Evolutionary conservation across 1,140 invertebrate species (phyloP).

Genomic region (Sitobion miscanthi): DNA sequence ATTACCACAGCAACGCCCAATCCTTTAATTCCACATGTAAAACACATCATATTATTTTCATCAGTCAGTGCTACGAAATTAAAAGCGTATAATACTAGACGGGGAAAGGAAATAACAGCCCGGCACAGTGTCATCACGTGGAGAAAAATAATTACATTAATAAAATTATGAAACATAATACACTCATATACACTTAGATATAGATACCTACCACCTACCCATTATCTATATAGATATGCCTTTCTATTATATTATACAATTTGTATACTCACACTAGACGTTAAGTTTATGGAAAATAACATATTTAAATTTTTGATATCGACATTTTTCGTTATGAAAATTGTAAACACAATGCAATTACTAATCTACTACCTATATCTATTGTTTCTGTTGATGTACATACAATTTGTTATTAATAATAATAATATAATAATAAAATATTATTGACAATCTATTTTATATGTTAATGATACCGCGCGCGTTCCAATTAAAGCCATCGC

Average conservation of each 20-base stretch:
- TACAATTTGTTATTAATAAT: neutral
- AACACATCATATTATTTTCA: slow-evolving; percentile 22
- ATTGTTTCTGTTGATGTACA: neutral
- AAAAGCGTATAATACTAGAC: slow-evolving; percentile 18
- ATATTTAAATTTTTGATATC: neutral
- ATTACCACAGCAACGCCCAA: slow-evolving; percentile 47
- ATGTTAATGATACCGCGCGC: neutral
- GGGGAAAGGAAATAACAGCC: neutral
- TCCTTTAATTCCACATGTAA: slow-evolving; percentile 35
- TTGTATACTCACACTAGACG: neutral
- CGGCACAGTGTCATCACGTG: neutral
- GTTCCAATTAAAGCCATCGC: neutral
- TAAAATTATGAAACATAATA: slow-evolving; percentile 4
- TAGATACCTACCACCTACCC: neutral
- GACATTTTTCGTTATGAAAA: neutral
- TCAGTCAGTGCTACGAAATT: slow-evolving; percentile 23
- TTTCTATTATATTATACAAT: neutral
- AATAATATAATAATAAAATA: neutral
- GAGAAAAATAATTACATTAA: neutral
- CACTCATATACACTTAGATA: neutral
- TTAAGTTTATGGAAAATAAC: neutral
- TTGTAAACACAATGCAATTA: neutral
- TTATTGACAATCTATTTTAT: neutral
- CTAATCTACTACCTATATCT: neutral
- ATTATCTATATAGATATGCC: neutral